Conservation (phyloP, 2,888 invertebrate species). For the Macropis europaea region DNA sequence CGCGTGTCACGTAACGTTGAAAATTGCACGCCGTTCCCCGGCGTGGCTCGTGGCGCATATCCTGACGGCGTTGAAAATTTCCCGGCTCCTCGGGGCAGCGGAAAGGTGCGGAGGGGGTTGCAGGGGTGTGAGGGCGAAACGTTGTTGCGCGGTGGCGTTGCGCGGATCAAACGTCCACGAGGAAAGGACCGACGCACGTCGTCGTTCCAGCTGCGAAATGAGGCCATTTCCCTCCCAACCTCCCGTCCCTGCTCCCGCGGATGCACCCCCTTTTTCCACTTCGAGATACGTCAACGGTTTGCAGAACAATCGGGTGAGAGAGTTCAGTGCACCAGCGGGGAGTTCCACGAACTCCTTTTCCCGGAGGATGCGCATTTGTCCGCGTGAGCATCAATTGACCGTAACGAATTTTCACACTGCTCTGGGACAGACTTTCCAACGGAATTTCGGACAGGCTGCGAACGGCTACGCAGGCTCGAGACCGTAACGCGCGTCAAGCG, state of each 20-base stretch:
- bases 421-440: slow-evolving; percentile 18
- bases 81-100: too few species aligned
- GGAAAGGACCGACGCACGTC: slow-evolving; percentile 45
- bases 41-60: neutral
- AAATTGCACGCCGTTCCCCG: neutral
- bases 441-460: slow-evolving; percentile 16
- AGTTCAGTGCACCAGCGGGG: slow-evolving; percentile 70
- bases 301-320: slow-evolving; percentile 73
- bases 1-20: neutral
- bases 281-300: slow-evolving; percentile 70
- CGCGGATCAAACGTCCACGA: slow-evolving; percentile 49
- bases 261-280: slow-evolving; percentile 63
- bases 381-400: slow-evolving; percentile 54
- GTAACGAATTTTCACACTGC: slow-evolving; percentile 57
- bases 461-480: too few species aligned
- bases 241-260: slow-evolving; percentile 27
- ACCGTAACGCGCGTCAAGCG: too few species aligned
- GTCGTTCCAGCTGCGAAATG: slow-evolving; percentile 64
- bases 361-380: slow-evolving; percentile 51
- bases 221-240: slow-evolving; percentile 67
- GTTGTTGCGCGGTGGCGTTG: slow-evolving; percentile 38
- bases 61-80: slow-evolving; percentile 7
- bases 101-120: too few species aligned
- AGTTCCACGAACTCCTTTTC: slow-evolving; percentile 65
- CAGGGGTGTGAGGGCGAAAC: neutral